Evolutionary conservation across 1,140 invertebrate species (phyloP).

Genomic region (Bombyx mandarina): DNA sequence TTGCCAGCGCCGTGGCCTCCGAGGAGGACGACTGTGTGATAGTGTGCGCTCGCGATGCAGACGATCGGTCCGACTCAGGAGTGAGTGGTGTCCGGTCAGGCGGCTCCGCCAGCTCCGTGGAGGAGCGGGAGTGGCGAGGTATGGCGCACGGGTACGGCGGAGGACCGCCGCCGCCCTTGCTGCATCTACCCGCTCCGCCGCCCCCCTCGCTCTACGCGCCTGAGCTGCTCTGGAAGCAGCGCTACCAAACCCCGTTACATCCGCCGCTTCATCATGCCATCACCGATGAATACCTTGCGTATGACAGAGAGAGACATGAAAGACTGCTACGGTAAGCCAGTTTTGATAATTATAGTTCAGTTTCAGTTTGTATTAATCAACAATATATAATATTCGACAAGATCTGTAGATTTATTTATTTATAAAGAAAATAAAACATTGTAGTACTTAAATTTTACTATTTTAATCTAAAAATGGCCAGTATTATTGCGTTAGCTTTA

Average conservation of each 20-base stretch:
- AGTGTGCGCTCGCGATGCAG: slow-evolving; percentile 68
- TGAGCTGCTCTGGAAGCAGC: slow-evolving; percentile 62
- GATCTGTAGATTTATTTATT: no score
- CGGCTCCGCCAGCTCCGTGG: slow-evolving; percentile 80
- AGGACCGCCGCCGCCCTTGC: slow-evolving; percentile 48
- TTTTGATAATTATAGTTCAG: neutral
- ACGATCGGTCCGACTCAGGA: slow-evolving; percentile 75
- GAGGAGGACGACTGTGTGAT: slow-evolving; percentile 73
- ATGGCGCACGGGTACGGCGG: slow-evolving; percentile 64
- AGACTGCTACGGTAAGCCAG: slow-evolving; percentile 62
- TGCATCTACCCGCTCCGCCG: slow-evolving; percentile 59
- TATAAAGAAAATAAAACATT: no score
- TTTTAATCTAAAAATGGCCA: no score
- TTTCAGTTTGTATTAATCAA: no score
- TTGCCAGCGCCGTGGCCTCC: slow-evolving; percentile 66
- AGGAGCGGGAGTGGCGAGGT: slow-evolving; percentile 74
- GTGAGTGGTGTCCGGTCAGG: slow-evolving; percentile 75
- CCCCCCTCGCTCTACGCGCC: slow-evolving; percentile 54
- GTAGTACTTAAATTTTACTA: no score
- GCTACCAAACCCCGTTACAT: slow-evolving; percentile 59
- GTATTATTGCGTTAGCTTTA: no score
- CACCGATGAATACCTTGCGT: slow-evolving; percentile 65
- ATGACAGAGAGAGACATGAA: slow-evolving; percentile 69
- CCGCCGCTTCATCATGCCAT: slow-evolving; percentile 54
- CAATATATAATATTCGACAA: no score